These are phyloP conservation scores for Scelioninae gen. 2 DNA, from an alignment of 2,888 invertebrate species.

Conservation along the genomic window DNA sequence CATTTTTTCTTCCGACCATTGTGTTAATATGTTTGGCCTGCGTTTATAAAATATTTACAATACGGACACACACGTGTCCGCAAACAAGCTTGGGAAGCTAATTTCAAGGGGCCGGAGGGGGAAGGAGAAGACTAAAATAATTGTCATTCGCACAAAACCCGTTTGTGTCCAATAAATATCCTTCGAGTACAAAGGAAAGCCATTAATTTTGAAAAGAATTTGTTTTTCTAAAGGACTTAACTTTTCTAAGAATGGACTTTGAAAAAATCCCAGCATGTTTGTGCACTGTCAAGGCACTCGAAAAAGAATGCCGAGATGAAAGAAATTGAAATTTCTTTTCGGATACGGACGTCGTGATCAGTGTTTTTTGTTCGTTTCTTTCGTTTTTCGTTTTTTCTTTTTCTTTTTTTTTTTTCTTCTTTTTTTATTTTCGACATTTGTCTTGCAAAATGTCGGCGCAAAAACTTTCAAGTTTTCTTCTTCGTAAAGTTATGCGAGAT, in stretches of 20 bases:
- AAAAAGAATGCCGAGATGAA: conserved; percentile 25
- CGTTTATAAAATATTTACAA: conserved; percentile 40
- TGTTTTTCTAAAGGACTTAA: conserved; percentile 37
- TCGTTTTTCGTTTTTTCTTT: too few relatives aligned
- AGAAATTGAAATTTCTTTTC: conserved; percentile 38
- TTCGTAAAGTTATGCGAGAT: too few relatives aligned
- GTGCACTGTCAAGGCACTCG: conserved; percentile 32
- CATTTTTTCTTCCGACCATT: conserved; percentile 5
- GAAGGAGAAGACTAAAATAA: conserved; percentile 28
- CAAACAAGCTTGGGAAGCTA: conserved; percentile 40
- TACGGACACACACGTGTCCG: conserved; percentile 10
- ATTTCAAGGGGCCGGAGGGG: conserved; percentile 17
- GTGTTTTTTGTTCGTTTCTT: conserved; percentile 16
- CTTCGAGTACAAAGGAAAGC: conserved; percentile 39
- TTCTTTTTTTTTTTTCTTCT: too few relatives aligned
- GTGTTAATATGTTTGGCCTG: conserved; percentile 30
- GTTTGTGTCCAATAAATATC: conserved; percentile 52
- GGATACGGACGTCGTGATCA: conserved; percentile 26
- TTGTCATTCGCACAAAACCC: conserved; percentile 45
- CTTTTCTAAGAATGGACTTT: conserved; percentile 37
- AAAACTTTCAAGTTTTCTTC: too few relatives aligned
- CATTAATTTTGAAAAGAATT: conserved; percentile 47
- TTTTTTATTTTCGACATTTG: too few relatives aligned
- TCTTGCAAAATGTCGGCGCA: too few relatives aligned
- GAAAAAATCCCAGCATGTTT: conserved; percentile 29